Evolutionary conservation across 2,888 invertebrate genomes (phyloP), one percentile per base, ranked within the genome.

Genomic region (Alcis repandata): DNA sequence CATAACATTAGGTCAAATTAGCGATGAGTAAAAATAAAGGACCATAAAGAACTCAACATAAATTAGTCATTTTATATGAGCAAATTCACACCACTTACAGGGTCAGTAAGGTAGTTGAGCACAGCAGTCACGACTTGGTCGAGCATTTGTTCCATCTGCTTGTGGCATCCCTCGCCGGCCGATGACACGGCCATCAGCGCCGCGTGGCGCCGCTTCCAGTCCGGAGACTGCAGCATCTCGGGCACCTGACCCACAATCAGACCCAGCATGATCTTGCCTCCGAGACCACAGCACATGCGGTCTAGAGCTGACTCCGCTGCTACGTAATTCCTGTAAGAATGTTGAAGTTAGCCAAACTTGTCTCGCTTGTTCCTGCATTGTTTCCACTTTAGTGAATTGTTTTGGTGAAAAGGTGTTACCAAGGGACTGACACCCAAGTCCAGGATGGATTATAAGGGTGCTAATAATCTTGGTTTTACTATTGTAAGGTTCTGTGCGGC

Each of bases 171-270:
- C 93, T 99, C 99, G 4, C 99, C 99, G 66, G 99, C 97, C 0
- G 99, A 98, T 7, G 99, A 99, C 51, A 99, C 96, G 0, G 99
- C 99, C 99, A 99, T 99, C 40, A 99, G 94, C 1, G 98, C 99
- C 45, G 99, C 99, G 90, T 99, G 98, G n/a, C 98, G 95, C 74
- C 97, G 96, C 77, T 96, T 96, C 98, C 98, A 98, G 81, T 97
- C 96, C 11, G 95, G 94, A 72, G 96, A 96, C 51, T 94, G 94
- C 77, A 99, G 92, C 99, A 99, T 98, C 40, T 94, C 94, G 0
- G 98, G 98, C 71, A 99, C 95, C 79, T 96, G 96, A 53, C 95
- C 95, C 71, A 98, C 96, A 61, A 99, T 98, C 78, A 98, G 95
- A 0, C 98, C 98, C 69, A 99, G 92, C 92, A 99, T 97, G 0